Conservation (phyloP, 2,888 invertebrate genomes). For the Heliconius ethilla region DNA sequence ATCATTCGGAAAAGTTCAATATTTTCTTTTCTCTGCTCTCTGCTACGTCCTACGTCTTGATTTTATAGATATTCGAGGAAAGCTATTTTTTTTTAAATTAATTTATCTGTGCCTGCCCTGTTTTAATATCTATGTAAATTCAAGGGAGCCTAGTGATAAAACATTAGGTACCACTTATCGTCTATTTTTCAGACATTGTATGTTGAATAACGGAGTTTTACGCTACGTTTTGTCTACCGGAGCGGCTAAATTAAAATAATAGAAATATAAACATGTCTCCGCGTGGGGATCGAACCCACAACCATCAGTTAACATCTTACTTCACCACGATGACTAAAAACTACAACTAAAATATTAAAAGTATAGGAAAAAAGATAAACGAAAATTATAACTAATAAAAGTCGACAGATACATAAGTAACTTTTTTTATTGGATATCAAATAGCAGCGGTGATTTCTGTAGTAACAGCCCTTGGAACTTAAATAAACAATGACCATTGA, state of each 20-base stretch:
- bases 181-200: no score
- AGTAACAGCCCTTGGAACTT: not conserved
- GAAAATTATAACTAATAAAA: not conserved
- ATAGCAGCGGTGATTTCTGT: not conserved
- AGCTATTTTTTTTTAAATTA: no score
- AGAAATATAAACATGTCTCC: no score
- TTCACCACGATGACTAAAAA: not conserved
- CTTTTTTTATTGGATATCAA: constrained; percentile 8
- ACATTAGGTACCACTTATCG: no score
- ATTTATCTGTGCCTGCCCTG: accelerated
- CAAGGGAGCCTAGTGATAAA: no score
- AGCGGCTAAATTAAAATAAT: no score
- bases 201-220: no score
- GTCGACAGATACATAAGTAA: constrained; percentile 5
- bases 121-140: no score
- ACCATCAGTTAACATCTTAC: no score
- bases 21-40: not conserved
- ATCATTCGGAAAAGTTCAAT: not conserved
- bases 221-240: no score
- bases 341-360: not conserved
- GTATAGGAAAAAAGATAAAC: not conserved
- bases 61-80: no score
- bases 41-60: no score
- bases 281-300: not conserved
- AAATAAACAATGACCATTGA: constrained; percentile 1